phyloP scores from a whole-genome alignment of 2,888 invertebrate genomes.

The Thecocarcelia acutangulata region DNA sequence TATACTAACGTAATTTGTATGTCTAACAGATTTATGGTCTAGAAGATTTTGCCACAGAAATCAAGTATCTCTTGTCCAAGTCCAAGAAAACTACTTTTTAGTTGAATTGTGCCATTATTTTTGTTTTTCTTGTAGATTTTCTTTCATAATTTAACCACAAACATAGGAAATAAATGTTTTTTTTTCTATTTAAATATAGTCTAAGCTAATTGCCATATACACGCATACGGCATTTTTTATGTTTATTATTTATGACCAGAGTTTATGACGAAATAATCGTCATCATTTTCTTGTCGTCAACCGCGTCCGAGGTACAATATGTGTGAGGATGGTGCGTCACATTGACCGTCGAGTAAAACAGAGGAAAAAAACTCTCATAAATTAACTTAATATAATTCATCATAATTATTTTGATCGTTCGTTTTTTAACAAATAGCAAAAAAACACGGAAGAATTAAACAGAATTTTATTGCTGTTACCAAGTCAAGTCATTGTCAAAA shows the following conservation, averaged over 20 bases:
- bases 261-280: conserved; percentile 62
- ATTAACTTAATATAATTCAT: conserved; percentile 10
- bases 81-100: no score
- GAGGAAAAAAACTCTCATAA: conserved; percentile 1
- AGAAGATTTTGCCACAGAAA: no score
- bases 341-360: neutral
- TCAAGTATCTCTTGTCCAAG: no score
- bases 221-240: conserved; percentile 48
- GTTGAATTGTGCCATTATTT: no score
- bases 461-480: conserved; percentile 23
- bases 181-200: conserved; percentile 19
- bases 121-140: neutral
- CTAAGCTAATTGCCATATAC: conserved; percentile 48
- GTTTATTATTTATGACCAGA: conserved; percentile 19
- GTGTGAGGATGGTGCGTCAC: conserved; percentile 53
- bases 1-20: no score
- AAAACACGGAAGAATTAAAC: neutral
- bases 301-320: conserved; percentile 30
- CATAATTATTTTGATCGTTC: conserved; percentile 19
- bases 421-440: neutral
- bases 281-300: conserved; percentile 56
- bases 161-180: conserved; percentile 45
- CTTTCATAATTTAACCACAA: conserved; percentile 30
- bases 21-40: no score
- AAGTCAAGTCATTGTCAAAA: conserved; percentile 38